Conservation (phyloP, 2,797 vertebrate species). For the Eptatretus atami region DNA sequence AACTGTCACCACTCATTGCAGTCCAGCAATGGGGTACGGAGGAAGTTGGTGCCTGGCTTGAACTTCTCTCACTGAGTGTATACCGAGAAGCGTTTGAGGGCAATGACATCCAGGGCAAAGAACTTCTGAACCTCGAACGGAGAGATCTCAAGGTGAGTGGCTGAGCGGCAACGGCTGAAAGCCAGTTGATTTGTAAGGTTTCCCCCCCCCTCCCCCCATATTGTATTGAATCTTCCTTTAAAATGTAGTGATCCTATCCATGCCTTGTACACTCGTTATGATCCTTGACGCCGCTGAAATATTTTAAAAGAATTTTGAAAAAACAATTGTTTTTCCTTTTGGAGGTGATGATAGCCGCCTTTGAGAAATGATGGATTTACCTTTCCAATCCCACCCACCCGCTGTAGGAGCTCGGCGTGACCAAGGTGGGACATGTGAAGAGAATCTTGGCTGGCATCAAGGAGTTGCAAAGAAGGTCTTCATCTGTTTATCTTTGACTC, state of each 20-base stretch:
- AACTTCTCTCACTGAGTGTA: conserved; percentile 94
- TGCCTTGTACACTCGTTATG: no score
- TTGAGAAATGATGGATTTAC: no score
- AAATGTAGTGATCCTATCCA: no score
- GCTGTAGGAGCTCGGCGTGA: conserved; percentile 59
- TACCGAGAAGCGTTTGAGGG: conserved; percentile 94
- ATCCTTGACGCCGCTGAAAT: no score
- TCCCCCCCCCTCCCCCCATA: no score
- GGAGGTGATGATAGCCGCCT: no score
- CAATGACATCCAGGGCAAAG: conserved; percentile 93
- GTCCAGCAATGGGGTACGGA: conserved; percentile 99
- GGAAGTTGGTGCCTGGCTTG: conserved; percentile 96
- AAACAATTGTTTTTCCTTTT: no score
- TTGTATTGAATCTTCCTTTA: no score
- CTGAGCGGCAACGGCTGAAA: not conserved
- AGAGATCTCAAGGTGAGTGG: conserved; percentile 87
- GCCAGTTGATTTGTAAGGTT: no score
- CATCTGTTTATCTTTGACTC: conserved; percentile 8
- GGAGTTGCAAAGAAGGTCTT: conserved; percentile 42
- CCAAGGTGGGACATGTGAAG: conserved; percentile 93
- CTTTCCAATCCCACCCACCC: conserved; percentile 10
- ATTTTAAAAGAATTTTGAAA: no score
- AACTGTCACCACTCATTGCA: conserved; percentile 14
- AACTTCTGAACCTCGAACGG: conserved; percentile 97
- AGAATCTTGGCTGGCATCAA: conserved; percentile 69